Conservation (phyloP, 2,113 vertebrate species). For the Nycticebus coucang region DNA sequence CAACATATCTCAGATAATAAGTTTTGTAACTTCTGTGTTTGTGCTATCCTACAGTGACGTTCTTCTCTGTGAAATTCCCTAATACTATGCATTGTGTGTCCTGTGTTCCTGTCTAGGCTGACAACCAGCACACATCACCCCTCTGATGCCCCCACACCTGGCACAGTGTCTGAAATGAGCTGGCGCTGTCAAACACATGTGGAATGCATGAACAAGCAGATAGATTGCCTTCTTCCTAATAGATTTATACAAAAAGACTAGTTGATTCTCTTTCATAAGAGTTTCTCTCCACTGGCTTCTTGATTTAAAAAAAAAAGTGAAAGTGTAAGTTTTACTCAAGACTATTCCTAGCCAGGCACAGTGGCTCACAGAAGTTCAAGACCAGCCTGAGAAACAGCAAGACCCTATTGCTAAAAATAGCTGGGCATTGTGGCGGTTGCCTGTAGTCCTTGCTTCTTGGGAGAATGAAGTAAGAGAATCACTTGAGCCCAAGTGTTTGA, state of each 20-base stretch:
- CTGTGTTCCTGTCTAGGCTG: background rate
- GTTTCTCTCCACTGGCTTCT: background rate
- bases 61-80: background rate
- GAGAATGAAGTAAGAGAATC: too few relatives aligned
- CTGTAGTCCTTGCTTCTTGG: too few relatives aligned
- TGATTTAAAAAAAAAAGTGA: background rate
- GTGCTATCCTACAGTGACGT: background rate
- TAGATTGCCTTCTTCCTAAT: background rate
- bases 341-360: background rate
- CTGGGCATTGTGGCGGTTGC: too few relatives aligned
- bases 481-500: too few relatives aligned
- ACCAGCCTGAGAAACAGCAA: too few relatives aligned
- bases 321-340: constrained; percentile 1
- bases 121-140: background rate
- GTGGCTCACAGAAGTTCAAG: background rate
- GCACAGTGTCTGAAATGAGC: background rate
- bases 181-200: background rate
- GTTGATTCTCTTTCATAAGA: background rate
- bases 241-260: background rate
- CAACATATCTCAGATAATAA: background rate
- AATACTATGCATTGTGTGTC: background rate
- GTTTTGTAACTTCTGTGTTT: background rate
- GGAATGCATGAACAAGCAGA: background rate
- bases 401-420: too few relatives aligned
- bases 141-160: background rate